Base-by-base conservation (phyloP, 2,797 vertebrate genomes). In the Alectoris magna region DNA sequence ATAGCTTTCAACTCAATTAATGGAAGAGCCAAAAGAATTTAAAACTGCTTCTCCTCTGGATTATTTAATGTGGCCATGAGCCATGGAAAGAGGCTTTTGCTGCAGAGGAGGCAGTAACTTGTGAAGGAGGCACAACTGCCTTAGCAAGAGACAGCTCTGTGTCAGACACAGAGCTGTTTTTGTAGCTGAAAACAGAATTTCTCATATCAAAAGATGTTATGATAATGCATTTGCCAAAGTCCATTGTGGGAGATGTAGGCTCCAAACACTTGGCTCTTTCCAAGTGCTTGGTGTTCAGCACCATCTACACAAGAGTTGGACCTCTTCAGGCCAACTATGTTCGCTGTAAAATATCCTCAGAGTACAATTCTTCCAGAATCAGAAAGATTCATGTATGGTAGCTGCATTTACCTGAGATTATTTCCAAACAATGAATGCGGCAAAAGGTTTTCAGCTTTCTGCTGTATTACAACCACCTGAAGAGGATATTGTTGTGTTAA, bases 1-100 rank as follows among this genome's bases (percentile, higher is more conserved):
- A 87, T 95, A 74, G 78, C 71, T 96, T 97, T 95, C 79, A 94
- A 86, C 62, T 94, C 81, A 83, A 75, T 96, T 96, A 91, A 84
- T 84, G 83, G 84, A 85, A 39, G 22, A 59, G 38, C 75, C 75
- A 36, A 60, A 87, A 48, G 12, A 36, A 44, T 84, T 48, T 16
- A 24, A 91, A 59, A 43, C 81, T 77, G 0, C 55, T 92, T 74
- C 44, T 94, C 43, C 71, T 71, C 48, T 73, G 83, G 85, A 41
- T 86, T 64, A 48, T 95, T 95, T 94, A 36, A 19, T 76, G 19
- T 87, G 89, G 90, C 58, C 76, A 80, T 51, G 64, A 71, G 78
- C 70, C 36, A 71, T 19, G 84, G 90, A 87, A 83, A 41, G 75
- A 76, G 39, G 46, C 41, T 63, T 62, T 36, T 91, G 91, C 85